Evolutionary conservation across 2,797 vertebrate genomes (phyloP).

Genomic region (Helicolenus hilgendorfi): DNA sequence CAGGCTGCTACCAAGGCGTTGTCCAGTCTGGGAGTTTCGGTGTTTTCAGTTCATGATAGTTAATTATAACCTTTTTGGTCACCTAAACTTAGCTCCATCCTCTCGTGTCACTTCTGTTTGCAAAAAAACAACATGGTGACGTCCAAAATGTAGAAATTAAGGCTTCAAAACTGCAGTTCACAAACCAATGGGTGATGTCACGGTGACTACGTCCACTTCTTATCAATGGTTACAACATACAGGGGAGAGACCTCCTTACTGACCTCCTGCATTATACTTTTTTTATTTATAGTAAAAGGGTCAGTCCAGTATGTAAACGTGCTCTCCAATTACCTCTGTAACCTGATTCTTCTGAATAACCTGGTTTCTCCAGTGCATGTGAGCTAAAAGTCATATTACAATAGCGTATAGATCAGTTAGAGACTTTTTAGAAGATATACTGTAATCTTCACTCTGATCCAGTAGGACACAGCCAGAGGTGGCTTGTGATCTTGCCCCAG

Average conservation of each 20-base stretch:
- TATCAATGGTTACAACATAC: neutral
- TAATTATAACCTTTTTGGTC: too few species aligned
- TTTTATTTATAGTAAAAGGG: neutral
- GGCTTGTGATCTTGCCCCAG: slow-evolving; percentile 81
- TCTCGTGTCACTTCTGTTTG: too few species aligned
- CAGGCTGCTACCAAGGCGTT: too few species aligned
- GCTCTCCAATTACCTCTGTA: neutral
- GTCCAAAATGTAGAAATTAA: too few species aligned
- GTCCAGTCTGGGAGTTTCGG: too few species aligned
- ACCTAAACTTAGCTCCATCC: too few species aligned
- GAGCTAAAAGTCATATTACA: neutral
- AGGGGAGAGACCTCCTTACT: neutral
- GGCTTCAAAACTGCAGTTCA: too few species aligned
- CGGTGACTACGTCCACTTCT: fast-evolving
- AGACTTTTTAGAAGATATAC: slow-evolving; percentile 28
- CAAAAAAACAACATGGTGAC: too few species aligned
- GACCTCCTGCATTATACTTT: neutral
- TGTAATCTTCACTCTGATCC: slow-evolving; percentile 49
- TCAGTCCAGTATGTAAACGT: neutral
- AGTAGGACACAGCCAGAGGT: slow-evolving; percentile 81
- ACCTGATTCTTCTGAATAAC: neutral
- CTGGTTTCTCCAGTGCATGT: neutral
- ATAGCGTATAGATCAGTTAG: neutral
- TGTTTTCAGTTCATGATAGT: too few species aligned
- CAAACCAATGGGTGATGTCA: too few species aligned